Base-by-base conservation (phyloP, 1,140 invertebrate genomes). In the Steinernema khuongi region DNA sequence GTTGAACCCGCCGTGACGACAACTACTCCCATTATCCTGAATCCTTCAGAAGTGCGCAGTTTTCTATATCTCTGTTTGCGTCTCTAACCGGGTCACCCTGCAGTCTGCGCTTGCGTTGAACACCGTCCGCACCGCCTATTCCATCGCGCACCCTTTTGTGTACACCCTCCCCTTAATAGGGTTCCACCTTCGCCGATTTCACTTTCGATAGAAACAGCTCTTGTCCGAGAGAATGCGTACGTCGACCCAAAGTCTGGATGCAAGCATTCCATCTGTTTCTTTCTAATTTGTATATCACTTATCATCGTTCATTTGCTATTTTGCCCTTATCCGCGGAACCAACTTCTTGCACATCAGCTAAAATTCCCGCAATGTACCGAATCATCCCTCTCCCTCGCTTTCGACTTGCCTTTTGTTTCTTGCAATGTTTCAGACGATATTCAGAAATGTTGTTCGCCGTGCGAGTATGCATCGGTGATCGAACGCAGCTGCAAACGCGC, bases 61-160 rank as follows among this genome's bases (percentile, higher is more conserved):
- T 60, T 60, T 60, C 50, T 60, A 60, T 60, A 60, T 60, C 50
- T 60, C 50, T 60, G 50, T 60, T 60, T 60, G 50, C 50, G 50
- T 60, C 50, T 60, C 50, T 60, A 60, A 60, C 50, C 50, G 50
- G 50, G 50, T 60, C 50, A 60, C 50, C 50, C 7, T 60, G 50
- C 50, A 60, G 50, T 60, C 50, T 60, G 19, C 50, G 50, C 50
- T 60, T 60, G 50, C 50, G 50, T 60, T 60, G 50, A 60, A 60
- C 50, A 60, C 50, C 50, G 50, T 60, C 50, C 50, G 50, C 50
- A 60, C 50, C 50, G 50, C 50, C 50, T 60, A 60, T 60, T 60
- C 50, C 22, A 26, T 60, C 50, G 50, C 50, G 50, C 50, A 60
- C 50, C 50, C 50, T 60, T 60, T 60, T 60, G 50, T 60, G 50